These are phyloP conservation scores for Ecdyonurus torrentis DNA, from an alignment of 2,888 invertebrate genomes.

Conservation along the genomic window DNA sequence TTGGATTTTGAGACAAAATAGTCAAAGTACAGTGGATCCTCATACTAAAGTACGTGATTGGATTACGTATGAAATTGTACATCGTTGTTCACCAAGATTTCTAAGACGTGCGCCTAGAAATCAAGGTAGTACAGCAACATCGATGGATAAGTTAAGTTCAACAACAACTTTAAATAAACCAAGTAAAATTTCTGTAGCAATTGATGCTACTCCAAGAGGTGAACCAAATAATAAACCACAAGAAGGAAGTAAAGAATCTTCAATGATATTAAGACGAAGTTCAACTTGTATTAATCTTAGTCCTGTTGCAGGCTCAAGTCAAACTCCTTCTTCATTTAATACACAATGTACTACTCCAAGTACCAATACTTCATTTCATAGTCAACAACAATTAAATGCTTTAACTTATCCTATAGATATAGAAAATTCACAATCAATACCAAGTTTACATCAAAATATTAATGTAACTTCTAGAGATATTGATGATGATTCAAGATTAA, in stretches of 20 bases:
- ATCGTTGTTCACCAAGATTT: constrained; percentile 39
- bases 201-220: constrained; percentile 62
- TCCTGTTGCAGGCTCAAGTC: not conserved
- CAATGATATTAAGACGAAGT: constrained; percentile 8
- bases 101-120: constrained; percentile 28
- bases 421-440: not conserved
- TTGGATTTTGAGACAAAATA: constrained; percentile 52
- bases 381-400: not conserved
- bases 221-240: constrained; percentile 22
- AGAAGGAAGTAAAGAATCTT: constrained; percentile 6
- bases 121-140: constrained; percentile 8
- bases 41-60: constrained; percentile 68
- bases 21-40: constrained; percentile 66
- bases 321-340: not conserved
- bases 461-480: constrained; percentile 56
- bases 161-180: constrained; percentile 30
- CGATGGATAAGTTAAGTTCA: constrained; percentile 17
- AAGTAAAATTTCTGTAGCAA: constrained; percentile 55
- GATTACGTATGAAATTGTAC: constrained; percentile 65
- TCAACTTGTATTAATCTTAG: constrained; percentile 11
- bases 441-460: constrained; percentile 29
- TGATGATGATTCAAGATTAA: not conserved
- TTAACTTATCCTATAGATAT: not conserved
- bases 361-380: not conserved
- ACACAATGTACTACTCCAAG: not conserved